Conservation (phyloP, 2,797 vertebrate species). For the Parambassis ranga region DNA sequence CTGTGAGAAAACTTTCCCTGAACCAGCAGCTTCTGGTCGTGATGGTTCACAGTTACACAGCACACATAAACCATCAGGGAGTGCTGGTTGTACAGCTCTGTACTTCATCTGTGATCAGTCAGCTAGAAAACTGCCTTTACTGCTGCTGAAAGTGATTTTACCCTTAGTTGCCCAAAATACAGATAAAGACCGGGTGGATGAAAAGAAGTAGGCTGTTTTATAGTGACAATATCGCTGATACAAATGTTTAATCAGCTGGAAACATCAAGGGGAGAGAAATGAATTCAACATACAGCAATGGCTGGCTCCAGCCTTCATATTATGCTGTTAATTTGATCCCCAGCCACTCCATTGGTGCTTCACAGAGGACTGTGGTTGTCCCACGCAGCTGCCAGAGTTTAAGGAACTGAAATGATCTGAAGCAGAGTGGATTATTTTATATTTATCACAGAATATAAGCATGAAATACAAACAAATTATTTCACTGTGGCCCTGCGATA, state of each 20-base stretch:
- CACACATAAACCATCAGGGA: constrained; percentile 16
- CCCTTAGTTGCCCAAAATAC: constrained; percentile 9
- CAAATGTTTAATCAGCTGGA: constrained; percentile 1
- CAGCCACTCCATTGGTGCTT: no score
- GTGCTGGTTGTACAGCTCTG: neutral
- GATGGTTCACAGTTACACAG: neutral
- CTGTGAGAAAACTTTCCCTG: neutral
- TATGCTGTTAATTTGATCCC: neutral
- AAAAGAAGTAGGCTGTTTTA: neutral
- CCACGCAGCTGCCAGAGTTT: neutral
- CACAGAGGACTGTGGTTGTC: no score
- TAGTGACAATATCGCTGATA: neutral
- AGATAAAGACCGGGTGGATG: neutral
- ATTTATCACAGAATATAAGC: neutral
- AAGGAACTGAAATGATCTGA: neutral
- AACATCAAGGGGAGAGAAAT: neutral
- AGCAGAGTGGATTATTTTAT: neutral
- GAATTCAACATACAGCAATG: neutral
- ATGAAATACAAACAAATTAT: no score
- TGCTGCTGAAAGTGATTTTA: constrained; percentile 20
- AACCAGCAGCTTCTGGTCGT: constrained; percentile 11
- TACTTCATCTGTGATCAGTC: constrained; percentile 20
- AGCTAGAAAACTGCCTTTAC: constrained; percentile 24
- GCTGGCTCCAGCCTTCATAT: neutral
- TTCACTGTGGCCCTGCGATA: no score